Percentiles rank a stretch among this genome's conserved stretches.
phyloP scores from a whole-genome alignment of 2,113 vertebrate species.

The Melanerpes aurifrons region DNA sequence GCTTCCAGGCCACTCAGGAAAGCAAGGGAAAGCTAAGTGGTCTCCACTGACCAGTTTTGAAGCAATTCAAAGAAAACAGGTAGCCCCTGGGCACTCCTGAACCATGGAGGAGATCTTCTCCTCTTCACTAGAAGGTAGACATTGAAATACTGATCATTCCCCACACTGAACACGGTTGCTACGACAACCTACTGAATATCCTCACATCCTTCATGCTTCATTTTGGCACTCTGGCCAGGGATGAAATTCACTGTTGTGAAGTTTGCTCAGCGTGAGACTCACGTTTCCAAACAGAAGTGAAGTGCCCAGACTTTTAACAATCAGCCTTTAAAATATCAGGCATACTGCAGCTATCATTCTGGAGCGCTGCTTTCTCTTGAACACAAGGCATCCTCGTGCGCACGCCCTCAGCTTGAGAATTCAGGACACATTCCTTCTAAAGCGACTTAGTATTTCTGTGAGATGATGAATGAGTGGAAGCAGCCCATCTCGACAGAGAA shows the following conservation, averaged over 20 bases:
- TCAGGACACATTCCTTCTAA: slow-evolving; percentile 18
- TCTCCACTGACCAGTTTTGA: background rate
- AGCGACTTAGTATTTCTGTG: background rate
- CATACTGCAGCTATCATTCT: background rate
- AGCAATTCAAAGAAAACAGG: background rate
- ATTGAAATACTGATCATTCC: background rate
- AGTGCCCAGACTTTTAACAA: background rate
- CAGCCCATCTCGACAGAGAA: slow-evolving; percentile 48
- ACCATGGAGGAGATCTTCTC: background rate
- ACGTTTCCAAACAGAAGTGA: background rate
- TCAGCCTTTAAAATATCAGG: background rate
- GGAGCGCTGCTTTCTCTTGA: background rate
- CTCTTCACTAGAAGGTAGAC: background rate
- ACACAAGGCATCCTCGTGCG: background rate
- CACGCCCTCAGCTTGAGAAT: slow-evolving; percentile 31
- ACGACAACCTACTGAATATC: background rate
- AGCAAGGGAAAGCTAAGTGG: background rate
- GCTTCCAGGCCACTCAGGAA: background rate
- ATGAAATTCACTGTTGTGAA: background rate
- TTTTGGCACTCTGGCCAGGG: background rate
- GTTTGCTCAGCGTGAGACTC: background rate
- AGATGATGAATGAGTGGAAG: slow-evolving; percentile 49
- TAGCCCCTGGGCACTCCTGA: background rate
- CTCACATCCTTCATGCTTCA: background rate
- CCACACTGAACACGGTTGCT: background rate